Base-by-base conservation (phyloP, 2,888 invertebrate genomes). In the Brenthis ino region DNA sequence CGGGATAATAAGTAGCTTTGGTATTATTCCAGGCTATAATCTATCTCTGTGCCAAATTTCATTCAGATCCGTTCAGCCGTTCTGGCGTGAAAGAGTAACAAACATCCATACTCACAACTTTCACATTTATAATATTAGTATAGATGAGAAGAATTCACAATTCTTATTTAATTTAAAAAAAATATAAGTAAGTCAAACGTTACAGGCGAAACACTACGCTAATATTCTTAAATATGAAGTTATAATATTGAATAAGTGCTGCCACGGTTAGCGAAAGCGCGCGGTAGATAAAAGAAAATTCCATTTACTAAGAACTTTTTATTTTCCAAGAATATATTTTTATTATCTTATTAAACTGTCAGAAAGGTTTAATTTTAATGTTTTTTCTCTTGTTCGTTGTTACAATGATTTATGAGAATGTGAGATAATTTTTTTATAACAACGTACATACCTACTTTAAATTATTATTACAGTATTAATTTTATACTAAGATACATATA, bases 331-430 rank as follows among this genome's bases (percentile, higher is more conserved):
- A 85, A 86, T 85, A 87, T 88, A 89, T 89, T 89, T 88, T 89
- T 89, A 88, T 89, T 88, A 89, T 90, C 88, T 89, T 89, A 90
- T 90, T 90, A 90, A 90, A 89, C 88, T 90, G 90, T 88, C 90
- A 88, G 85, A 89, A 88, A 89, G 88, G 89, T 89, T 88, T 88
- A 88, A 89, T 88, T 89, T 85, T 86, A 85, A 84, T 86, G 83
- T 86, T 88, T 86, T 82, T 51, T 77, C 83, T 65, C 56, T 55
- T 65, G 28, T 53, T 33, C 16, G 37, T 53, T 60, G 54, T 57
- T 87, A 47, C 61, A n/a, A 51, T 61, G 68, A 69, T 65, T 65
- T 65, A 65, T 65, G 48, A n/a, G 55, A 54, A 60, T 28, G 20
- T 48, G 20, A 60, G 54, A 60, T 66, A 60, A 6, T 8, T 43